Evolutionary conservation across 2,797 vertebrate species (phyloP), one percentile per base, ranked within the genome.

Genomic region (Sebastes matsubarae): DNA sequence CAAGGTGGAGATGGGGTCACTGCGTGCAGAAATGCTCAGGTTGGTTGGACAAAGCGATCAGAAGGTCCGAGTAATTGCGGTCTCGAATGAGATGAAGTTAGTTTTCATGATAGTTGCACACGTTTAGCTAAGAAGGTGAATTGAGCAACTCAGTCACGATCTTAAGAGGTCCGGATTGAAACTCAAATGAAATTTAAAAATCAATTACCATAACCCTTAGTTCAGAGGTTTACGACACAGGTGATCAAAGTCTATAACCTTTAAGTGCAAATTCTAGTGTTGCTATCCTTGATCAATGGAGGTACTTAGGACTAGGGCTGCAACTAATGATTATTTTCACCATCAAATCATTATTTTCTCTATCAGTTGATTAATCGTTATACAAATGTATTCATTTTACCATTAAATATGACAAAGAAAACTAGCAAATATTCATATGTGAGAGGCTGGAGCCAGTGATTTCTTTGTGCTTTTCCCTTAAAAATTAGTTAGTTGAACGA

Each of bases 21-120:
- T 99, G 81, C 95, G 93, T 1, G 92, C 81, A 0, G 97, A 98
- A 89, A 93, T 99, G 86, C 90, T 95, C 83, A 96, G 96, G 94
- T 95, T 54, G 57, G 94, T 90, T 76, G 46, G 50, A 68, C 34
- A 50, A 75, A 60, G 5, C 3, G 25, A 55, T 20, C 55, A 52
- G 36, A n/a, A n/a, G 32, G 16, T 61, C 30, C 4, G 0, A 34
- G 27, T 4, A 7, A 54, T 34, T 20, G 10, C 2, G 3, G 2
- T 69, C 11, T 42, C 22, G 55, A 24, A 42, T 34, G 3, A 29
- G 12, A 50, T 50, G 46, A 50, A 8, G 8, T 50, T 50, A 20
- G 27, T 2, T 64, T 24, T 36, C 3, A 32, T 32, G 11, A 22
- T 10, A 18, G 29, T n/a, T 61, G 9, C 8, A 55, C 16, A 25